Percentiles rank a stretch among this genome's conserved stretches.
Evolutionary conservation across 2,888 invertebrate species (phyloP).

Genomic region (Synanthedon vespiformis): DNA sequence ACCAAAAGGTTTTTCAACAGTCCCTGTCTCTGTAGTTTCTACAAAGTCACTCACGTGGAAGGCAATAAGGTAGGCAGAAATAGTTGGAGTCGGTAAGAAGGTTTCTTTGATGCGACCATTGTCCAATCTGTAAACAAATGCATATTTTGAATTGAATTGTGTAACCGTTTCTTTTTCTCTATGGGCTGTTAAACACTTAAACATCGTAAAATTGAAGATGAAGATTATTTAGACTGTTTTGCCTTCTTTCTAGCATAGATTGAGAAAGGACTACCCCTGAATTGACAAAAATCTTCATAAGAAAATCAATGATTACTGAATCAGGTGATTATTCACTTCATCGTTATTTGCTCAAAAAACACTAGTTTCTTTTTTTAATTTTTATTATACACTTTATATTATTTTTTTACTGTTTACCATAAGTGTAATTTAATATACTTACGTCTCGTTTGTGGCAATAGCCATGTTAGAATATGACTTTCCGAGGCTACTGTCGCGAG

Average conservation of each 20-base stretch:
- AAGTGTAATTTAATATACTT: slow-evolving; percentile 17
- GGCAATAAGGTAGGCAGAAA: slow-evolving; percentile 88
- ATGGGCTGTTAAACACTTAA: no score
- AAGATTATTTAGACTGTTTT: no score
- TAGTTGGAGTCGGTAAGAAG: slow-evolving; percentile 72
- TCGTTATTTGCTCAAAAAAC: no score
- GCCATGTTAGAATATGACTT: slow-evolving; percentile 77
- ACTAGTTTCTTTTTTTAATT: no score
- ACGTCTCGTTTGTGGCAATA: slow-evolving; percentile 31
- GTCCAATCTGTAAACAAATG: slow-evolving; percentile 14
- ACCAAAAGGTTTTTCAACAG: slow-evolving; percentile 34
- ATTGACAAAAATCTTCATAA: no score
- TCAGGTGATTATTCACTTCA: no score
- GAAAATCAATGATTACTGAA: no score
- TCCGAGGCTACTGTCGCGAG: slow-evolving; percentile 62
- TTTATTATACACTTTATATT: no score
- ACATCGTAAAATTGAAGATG: no score
- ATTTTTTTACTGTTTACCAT: no score
- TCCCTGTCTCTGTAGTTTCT: slow-evolving; percentile 29
- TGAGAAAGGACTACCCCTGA: no score
- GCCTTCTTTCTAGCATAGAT: no score
- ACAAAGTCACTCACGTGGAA: slow-evolving; percentile 84
- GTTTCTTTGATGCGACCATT: slow-evolving; percentile 35
- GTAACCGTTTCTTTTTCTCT: not conserved
- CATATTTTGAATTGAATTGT: not conserved